Base-by-base conservation (phyloP, 30 jellyfish, hydroid and myxozoan species). In the Catostylus mosaicus region DNA sequence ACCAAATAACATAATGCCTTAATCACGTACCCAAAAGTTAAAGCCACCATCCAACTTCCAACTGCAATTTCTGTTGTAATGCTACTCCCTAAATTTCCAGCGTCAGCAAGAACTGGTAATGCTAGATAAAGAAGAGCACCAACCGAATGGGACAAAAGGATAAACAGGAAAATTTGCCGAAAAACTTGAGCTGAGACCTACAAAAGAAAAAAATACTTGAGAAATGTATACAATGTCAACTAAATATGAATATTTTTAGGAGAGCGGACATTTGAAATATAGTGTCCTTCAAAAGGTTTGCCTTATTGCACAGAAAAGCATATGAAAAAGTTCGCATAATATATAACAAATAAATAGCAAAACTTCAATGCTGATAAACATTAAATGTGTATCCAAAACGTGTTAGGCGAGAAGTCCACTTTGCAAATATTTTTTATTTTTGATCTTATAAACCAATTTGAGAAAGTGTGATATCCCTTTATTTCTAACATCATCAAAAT, bases 81-180 rank as follows among this genome's bases (percentile, higher is more conserved):
- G 6, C 67, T 20, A 52, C 7, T 3, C 3, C 19, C 67, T 20
- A n/a, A 3, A 6, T 52, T n/a, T 52, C 67, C 27, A 10, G 19
- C 24, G 19, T 10, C 67, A 52, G 19, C 30, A 3, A 52, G 24
- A n/a, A 4, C 6, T 10, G 71, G 71, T 6, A 59, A 16, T 18
- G 71, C 71, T 3, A 59, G 38, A 26, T 59, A 59, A 3, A 59
- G 9, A 23, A 59, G 7, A 2, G 38, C 18, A 59, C 71, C 71
- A 59, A 59, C 71, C n/a, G 71, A 59, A 27, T 59, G 71, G 38
- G 71, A 59, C 38, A 59, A 3, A n/a, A 23, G 38, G 6, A 59
- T 1, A 7, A 59, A 19, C 20, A 59, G 8, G 38, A 59, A 5
- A 8, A 37, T 23, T 6, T n/a, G 71, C 71, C 71, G 26, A 3